Conservation (phyloP, 2,888 invertebrate genomes). For the Aphodius granarius region DNA sequence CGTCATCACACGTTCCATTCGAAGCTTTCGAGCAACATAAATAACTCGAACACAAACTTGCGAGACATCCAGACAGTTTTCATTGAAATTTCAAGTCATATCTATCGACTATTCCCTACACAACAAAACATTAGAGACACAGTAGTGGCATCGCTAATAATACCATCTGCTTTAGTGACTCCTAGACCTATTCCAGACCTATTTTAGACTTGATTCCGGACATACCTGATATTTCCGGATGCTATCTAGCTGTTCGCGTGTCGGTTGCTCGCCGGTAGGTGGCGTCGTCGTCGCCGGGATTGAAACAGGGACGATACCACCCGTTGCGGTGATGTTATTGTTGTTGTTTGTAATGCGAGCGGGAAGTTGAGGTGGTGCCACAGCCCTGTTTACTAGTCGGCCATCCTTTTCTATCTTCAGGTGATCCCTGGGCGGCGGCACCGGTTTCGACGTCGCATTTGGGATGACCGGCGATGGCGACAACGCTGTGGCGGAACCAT, state of each 20-base stretch:
- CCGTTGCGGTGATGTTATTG: slow-evolving; percentile 46
- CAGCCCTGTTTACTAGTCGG: slow-evolving; percentile 65
- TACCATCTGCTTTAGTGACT: background rate
- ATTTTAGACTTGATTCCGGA: background rate
- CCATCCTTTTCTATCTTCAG: slow-evolving; percentile 64
- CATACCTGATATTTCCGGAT: slow-evolving; percentile 91
- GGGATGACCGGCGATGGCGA: slow-evolving; percentile 55
- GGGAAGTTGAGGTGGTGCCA: slow-evolving; percentile 65
- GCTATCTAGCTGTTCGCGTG: slow-evolving; percentile 86
- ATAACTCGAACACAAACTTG: background rate
- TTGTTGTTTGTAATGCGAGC: slow-evolving; percentile 62
- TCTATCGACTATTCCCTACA: background rate
- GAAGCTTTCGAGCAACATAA: background rate
- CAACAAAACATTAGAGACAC: background rate
- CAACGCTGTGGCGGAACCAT: slow-evolving; percentile 42
- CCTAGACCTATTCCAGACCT: background rate
- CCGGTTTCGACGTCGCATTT: slow-evolving; percentile 53
- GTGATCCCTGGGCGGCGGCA: slow-evolving; percentile 68
- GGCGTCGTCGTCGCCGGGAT: slow-evolving; percentile 27
- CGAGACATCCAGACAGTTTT: background rate
- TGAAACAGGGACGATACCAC: background rate
- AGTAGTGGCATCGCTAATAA: background rate
- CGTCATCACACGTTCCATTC: background rate
- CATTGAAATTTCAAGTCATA: background rate
- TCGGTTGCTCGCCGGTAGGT: slow-evolving; percentile 63